Evolutionary conservation across 2,888 invertebrate genomes (phyloP), one percentile per base, ranked within the genome.

Genomic region (Odontothrips loti): DNA sequence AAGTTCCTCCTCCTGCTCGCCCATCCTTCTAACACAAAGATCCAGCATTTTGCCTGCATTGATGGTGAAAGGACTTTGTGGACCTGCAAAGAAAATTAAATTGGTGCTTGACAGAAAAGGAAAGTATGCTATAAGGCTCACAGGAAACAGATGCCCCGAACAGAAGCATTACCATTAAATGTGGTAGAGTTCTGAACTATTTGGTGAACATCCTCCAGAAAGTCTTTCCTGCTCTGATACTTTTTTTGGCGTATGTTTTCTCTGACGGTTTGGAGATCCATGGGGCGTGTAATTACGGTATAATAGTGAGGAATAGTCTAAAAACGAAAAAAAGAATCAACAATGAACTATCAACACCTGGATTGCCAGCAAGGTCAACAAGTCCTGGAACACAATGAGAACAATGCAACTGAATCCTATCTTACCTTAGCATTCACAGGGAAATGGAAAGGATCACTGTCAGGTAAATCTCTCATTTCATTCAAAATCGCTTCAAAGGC

Each of bases 261-360:
- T 78, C 98, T 90, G 85, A 99, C 98, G 0, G 95, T 96, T 87
- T 98, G 98, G 80, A 99, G 89, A 87, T 99, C 99, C 96, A 99
- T 99, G 0, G 99, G 99, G 82, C 95, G 91, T 79, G 93, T 92
- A 43, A 99, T 92, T 82, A 98, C 96, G 84, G 94, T 93, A 86
- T 97, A 94, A 88, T 99, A 99, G 87, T 99, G 99, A 0, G 96
- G 94, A 11, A 98, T 97, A 85, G 92, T 87, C 93, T 93, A 86
- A 81, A 85, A 81, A 82, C n/a, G n/a, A 83, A 48, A 51, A 80
- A 47, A 80, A 58, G 47, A 47, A 47, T 27, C n/a, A 75, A 10
- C 29, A 47, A 0, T 20, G 27, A 79, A 78, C 23, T 27, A 4
- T 51, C 29, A 43, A 43, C 34, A 43, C 3, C 6, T 20, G 58